Evolutionary conservation across 2,888 invertebrate genomes (phyloP), one percentile per base, ranked within the genome.

Genomic region (Cremastinae sp.): DNA sequence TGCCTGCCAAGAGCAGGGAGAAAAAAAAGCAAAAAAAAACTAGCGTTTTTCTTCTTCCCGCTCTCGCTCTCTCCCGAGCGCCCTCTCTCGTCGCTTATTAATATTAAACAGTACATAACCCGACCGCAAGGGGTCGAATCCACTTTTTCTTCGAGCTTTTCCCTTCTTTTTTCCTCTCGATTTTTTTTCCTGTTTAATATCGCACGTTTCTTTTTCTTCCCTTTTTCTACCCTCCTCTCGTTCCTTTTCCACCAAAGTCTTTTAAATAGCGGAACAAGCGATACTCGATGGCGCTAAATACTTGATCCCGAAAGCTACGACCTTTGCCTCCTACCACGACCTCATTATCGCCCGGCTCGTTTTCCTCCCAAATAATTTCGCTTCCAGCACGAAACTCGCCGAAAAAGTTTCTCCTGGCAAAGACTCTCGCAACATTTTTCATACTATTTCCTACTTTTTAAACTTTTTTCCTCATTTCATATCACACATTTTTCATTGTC

Each of bases 1-100:
- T 88, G 88, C 83, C 87, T 86, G 88, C 86, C 88, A 86, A 81
- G 75, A 84, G 83, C 87, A 86, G 85, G 83, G 82, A 74, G 70
- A 41, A 47, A 56, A 45, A 22, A 59, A 45, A 59, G n/a, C n/a
- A n/a, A n/a, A n/a, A n/a, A 35, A 10, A 39, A 4, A 18, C 10
- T 12, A 14, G 53, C 16, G 62, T 47, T 37, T 51, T 56, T 20
- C 47, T 28, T 5, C 47, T 56, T 41, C 59, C 45, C 45, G 45
- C 45, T 39, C 56, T 37, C 58, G 37, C 55, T 20, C 70, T 39
- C 45, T 39, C 55, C 20, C 65, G 12, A 43, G 35, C 28, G 22
- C 56, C 37, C 20, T 56, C 71, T 20, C 43, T 59, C 78, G 80
- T 69, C 82, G 87, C 87, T 88, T 88, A 88, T 88, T 88, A 88